Evolutionary conservation across 2,797 vertebrate genomes (phyloP), one percentile per base, ranked within the genome.

Genomic region (Hozukius guyotensis): DNA sequence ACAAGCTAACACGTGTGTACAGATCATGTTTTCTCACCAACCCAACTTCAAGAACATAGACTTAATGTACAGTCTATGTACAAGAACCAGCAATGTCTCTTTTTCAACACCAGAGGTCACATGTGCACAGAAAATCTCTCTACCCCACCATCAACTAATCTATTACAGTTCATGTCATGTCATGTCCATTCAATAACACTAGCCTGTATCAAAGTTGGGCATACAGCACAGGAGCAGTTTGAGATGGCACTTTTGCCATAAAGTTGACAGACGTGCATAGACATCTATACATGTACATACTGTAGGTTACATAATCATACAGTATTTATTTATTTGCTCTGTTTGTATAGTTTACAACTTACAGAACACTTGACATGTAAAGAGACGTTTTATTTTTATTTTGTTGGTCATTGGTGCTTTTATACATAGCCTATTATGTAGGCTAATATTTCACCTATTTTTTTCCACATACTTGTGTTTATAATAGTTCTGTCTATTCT

Each of bases 91-190:
- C 25, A 82, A 20, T 52, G 64, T 59, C 67, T 49, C 8, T 10
- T 34, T 81, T 82, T 73, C 16, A 83, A 81, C 89, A 82, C 83
- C 77, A 71, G 84, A 22, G 68, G 88, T 62, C 87, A 78, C 34
- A 53, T 27, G 31, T 60, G 53, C 5, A 53, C 78, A 67, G 8
- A 24, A 80, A 76, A 82, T 60, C 18, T 36, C 34, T 36, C 52
- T 25, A 27, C 13, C 24, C 11, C 22, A 22, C 18, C 36, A 18
- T 76, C 24, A 74, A 55, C 18, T 9, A 2, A 6, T 16, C 8
- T 18, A 55, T 38, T 1, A 52, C 18, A n/a, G 46, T 31, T 59
- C 1, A 72, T 56, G 5, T n/a, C 3, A 57, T 32, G 20, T 18
- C n/a, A 60, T 63, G 38, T 16, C 14, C 5, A 16, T 49, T 79